Evolutionary conservation across 2,888 invertebrate genomes (phyloP).

Genomic region (Drosophila neoperkinsi): DNA sequence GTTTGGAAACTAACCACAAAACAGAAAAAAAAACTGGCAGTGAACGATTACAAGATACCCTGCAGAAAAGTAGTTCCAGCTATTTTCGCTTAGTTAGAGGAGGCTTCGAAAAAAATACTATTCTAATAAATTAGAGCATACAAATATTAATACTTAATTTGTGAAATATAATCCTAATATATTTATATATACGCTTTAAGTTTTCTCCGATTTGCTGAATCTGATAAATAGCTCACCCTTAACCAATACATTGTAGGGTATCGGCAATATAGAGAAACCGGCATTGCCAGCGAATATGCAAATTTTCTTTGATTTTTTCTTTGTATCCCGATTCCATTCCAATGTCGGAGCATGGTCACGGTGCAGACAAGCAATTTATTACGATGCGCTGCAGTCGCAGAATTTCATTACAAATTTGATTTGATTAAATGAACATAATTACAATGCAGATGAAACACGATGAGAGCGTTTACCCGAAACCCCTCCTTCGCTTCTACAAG

Average conservation of each 20-base stretch:
- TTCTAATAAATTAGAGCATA: neutral
- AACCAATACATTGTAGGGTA: conserved; percentile 2
- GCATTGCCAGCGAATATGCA: conserved; percentile 64
- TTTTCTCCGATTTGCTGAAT: neutral
- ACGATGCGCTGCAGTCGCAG: conserved; percentile 47
- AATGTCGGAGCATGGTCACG: neutral
- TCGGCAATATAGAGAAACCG: conserved; percentile 24
- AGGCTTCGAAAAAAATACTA: neutral
- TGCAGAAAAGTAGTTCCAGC: neutral
- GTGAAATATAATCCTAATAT: neutral
- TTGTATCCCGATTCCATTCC: neutral
- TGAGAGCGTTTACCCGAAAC: conserved; percentile 8
- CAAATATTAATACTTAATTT: neutral
- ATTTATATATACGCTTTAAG: neutral
- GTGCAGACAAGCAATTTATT: conserved; percentile 54
- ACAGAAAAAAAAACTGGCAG: neutral
- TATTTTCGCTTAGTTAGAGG: neutral
- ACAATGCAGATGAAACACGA: conserved; percentile 71
- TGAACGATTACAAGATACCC: conserved; percentile 1
- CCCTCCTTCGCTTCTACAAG: neutral
- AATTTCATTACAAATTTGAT: conserved; percentile 69
- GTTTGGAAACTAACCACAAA: conserved; percentile 14
- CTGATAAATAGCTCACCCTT: neutral
- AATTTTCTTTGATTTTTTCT: conserved; percentile 51
- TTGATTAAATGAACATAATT: conserved; percentile 77